phyloP scores from a whole-genome alignment of 2,113 vertebrate species.

The Entosphenus tridentatus region DNA sequence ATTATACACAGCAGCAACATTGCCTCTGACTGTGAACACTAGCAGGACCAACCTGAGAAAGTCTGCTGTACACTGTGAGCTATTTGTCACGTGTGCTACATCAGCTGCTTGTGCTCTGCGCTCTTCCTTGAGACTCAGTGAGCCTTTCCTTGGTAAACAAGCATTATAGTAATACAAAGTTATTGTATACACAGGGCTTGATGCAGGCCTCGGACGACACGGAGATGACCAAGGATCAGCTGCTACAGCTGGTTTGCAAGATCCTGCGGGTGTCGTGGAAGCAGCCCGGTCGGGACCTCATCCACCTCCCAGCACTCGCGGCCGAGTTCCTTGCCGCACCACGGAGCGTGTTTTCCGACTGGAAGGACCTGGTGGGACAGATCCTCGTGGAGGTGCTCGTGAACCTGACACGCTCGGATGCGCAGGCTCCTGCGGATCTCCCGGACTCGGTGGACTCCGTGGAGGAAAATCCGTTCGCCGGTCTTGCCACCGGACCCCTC shows the following conservation, averaged over 20 bases:
- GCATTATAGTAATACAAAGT: too few relatives aligned
- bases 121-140: too few relatives aligned
- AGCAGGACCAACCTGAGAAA: too few relatives aligned
- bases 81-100: too few relatives aligned
- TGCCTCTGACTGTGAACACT: too few relatives aligned
- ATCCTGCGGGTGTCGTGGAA: constrained; percentile 97
- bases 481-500: constrained; percentile 71
- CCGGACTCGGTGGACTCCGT: constrained; percentile 11
- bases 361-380: constrained; percentile 92
- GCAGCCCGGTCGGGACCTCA: constrained; percentile 78
- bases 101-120: too few relatives aligned
- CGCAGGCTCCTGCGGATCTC: neutral
- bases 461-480: constrained; percentile 81
- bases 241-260: constrained; percentile 89
- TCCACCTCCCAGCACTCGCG: constrained; percentile 70
- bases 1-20: too few relatives aligned
- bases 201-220: constrained; percentile 10
- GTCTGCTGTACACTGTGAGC: too few relatives aligned
- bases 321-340: constrained; percentile 69
- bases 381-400: constrained; percentile 97
- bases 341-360: constrained; percentile 81
- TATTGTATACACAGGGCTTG: too few relatives aligned
- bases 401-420: constrained; percentile 65
- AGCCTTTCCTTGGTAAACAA: too few relatives aligned
- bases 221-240: constrained; percentile 82